phyloP scores from a whole-genome alignment of 2,113 vertebrate species.

The Typhlomys cinereus region DNA sequence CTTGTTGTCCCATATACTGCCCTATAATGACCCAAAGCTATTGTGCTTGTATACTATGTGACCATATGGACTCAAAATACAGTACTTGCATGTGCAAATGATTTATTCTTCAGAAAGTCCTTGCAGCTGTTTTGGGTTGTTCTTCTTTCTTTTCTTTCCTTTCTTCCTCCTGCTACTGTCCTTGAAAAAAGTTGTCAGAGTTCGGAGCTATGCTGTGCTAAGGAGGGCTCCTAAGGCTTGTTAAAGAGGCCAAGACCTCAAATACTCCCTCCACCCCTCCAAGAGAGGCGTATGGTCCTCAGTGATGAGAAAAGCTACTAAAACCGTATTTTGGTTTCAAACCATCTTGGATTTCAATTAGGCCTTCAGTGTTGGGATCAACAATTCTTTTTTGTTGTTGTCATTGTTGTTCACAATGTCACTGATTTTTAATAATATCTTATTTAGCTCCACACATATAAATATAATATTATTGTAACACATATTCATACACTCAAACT shows the following conservation, averaged over 20 bases:
- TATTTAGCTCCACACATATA: too few species aligned
- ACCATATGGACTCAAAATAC: not conserved
- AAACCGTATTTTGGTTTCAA: not conserved
- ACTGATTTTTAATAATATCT: too few species aligned
- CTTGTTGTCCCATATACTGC: not conserved
- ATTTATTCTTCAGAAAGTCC: not conserved
- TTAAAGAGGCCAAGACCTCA: not conserved
- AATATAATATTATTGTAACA: too few species aligned
- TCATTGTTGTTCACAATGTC: too few species aligned
- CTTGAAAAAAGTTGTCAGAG: not conserved
- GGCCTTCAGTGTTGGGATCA: not conserved
- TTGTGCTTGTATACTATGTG: too few species aligned
- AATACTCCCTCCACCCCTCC: not conserved
- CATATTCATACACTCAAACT: too few species aligned
- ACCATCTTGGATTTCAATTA: not conserved
- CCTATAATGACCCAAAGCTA: not conserved
- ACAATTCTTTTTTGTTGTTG: too few species aligned
- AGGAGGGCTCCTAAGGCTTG: not conserved
- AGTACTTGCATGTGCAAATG: not conserved
- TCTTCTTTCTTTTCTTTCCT: not conserved
- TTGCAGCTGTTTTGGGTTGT: not conserved
- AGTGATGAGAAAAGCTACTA: not conserved
- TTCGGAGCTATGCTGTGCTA: not conserved
- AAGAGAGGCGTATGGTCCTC: not conserved
- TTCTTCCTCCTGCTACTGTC: not conserved